These are phyloP conservation scores for Lepidotrigona ventralis DNA, from an alignment of 1,140 invertebrate genomes.

Conservation along the genomic window DNA sequence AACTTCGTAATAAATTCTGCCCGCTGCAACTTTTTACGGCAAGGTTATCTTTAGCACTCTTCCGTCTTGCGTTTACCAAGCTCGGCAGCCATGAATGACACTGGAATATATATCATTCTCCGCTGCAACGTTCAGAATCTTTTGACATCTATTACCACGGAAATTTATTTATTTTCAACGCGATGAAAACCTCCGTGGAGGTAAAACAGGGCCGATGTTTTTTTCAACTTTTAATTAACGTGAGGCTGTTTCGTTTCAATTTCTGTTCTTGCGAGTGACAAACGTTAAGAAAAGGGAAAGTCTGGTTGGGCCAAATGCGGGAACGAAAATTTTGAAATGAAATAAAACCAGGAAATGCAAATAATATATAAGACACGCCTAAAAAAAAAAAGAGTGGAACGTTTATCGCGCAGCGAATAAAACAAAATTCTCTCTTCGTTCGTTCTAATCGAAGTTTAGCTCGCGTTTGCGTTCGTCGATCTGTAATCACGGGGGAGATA, in stretches of 20 bases:
- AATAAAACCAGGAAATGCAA: too few relatives aligned
- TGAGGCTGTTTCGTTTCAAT: too few relatives aligned
- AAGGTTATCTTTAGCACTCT: not conserved
- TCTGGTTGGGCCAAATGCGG: too few relatives aligned
- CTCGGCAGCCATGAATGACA: not conserved
- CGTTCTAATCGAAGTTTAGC: too few relatives aligned
- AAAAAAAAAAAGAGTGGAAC: too few relatives aligned
- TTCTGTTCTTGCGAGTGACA: too few relatives aligned
- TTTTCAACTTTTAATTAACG: too few relatives aligned
- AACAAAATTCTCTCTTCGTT: too few relatives aligned
- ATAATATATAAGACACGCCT: too few relatives aligned
- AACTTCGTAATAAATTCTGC: slow-evolving; percentile 6
- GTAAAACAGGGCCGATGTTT: not conserved
- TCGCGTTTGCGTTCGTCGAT: not conserved
- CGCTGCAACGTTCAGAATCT: not conserved
- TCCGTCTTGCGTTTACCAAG: not conserved
- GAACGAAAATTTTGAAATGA: too few relatives aligned
- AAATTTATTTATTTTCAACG: not conserved
- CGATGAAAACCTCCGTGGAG: too few relatives aligned
- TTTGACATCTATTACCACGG: not conserved
- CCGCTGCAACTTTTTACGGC: not conserved
- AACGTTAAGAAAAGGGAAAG: too few relatives aligned
- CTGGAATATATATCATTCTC: not conserved
- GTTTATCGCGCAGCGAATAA: not conserved
- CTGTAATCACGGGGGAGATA: not conserved